A percentile compares a stretch with the other conserved stretches of the same genome.
phyloP scores from a whole-genome alignment of 1,140 invertebrate species.

The Anoplophora glabripennis region DNA sequence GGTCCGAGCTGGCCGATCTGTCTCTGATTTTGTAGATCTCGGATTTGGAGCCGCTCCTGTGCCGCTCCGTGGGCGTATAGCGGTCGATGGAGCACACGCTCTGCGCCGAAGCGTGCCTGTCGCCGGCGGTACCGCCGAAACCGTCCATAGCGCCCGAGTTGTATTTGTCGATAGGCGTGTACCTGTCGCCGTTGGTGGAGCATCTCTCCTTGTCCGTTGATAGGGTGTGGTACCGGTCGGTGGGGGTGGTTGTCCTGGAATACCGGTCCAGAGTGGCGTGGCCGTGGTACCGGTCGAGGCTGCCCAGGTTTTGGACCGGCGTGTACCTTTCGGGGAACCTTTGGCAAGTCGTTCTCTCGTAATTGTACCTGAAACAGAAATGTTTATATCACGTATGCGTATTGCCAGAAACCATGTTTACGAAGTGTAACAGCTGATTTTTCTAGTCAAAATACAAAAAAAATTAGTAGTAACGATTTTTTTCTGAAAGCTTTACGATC shows the following conservation, averaged over 20 bases:
- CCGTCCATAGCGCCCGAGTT: conserved; percentile 30
- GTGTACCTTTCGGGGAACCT: conserved; percentile 36
- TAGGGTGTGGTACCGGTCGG: conserved; percentile 36
- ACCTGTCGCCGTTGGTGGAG: conserved; percentile 19
- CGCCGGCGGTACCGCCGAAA: conserved; percentile 24
- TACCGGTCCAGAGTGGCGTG: conserved; percentile 36
- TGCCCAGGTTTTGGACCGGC: conserved; percentile 31
- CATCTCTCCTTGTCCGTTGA: conserved; percentile 36
- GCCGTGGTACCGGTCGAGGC: conserved; percentile 36
- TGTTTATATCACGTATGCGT: no score
- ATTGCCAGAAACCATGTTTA: no score
- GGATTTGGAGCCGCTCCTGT: conserved; percentile 35
- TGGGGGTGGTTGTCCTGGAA: conserved; percentile 32
- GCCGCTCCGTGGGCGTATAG: conserved; percentile 35
- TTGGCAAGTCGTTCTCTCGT: conserved; percentile 25
- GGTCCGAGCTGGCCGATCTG: conserved; percentile 36
- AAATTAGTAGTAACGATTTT: no score
- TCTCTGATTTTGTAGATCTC: conserved; percentile 42
- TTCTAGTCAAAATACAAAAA: no score
- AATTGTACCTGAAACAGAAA: conserved; percentile 28
- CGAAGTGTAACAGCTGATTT: no score
- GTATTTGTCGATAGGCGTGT: conserved; percentile 24
- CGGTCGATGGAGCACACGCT: conserved; percentile 35
- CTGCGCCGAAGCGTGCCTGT: conserved; percentile 32
- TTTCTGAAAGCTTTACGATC: no score